Evolutionary conservation across 2,113 vertebrate genomes (phyloP).

Genomic region (Kryptolebias marmoratus): DNA sequence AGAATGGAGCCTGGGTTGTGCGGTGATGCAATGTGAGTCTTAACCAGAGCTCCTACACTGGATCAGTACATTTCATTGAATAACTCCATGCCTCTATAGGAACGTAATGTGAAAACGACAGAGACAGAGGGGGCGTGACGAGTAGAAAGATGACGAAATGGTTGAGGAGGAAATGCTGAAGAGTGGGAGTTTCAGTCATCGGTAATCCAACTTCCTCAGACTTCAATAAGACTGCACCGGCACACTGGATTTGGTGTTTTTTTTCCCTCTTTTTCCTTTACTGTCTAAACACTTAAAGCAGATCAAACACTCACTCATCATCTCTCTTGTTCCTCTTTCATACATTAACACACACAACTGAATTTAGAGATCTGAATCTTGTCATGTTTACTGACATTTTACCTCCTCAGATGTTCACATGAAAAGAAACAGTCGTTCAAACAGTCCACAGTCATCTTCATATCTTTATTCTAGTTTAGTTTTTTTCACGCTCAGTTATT

Average conservation of each 20-base stretch:
- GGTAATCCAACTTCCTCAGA: conserved; percentile 40
- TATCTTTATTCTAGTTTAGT: not conserved
- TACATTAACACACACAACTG: conserved; percentile 11
- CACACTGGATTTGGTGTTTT: conserved; percentile 8
- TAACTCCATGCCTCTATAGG: conserved; percentile 57
- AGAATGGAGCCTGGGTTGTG: too few relatives aligned
- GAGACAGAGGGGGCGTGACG: not conserved
- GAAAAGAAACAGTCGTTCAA: not conserved
- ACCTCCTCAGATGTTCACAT: conserved; percentile 9
- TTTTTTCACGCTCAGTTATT: not conserved
- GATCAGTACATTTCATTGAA: conserved; percentile 71
- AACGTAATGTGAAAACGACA: conserved; percentile 11
- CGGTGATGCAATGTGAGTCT: too few relatives aligned
- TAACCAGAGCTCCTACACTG: conserved; percentile 47
- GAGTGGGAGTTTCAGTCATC: conserved; percentile 39
- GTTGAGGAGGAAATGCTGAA: not conserved
- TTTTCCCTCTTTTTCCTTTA: conserved; percentile 13
- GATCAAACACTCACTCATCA: conserved; percentile 10
- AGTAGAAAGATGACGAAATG: conserved; percentile 9
- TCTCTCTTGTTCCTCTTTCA: not conserved
- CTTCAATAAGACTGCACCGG: conserved; percentile 23
- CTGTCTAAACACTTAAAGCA: conserved; percentile 20
- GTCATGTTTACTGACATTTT: conserved; percentile 29
- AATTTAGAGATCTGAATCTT: not conserved
- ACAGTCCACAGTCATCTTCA: not conserved